Conservation (phyloP, 2,113 vertebrate species). For the Platysteira castanea region DNA sequence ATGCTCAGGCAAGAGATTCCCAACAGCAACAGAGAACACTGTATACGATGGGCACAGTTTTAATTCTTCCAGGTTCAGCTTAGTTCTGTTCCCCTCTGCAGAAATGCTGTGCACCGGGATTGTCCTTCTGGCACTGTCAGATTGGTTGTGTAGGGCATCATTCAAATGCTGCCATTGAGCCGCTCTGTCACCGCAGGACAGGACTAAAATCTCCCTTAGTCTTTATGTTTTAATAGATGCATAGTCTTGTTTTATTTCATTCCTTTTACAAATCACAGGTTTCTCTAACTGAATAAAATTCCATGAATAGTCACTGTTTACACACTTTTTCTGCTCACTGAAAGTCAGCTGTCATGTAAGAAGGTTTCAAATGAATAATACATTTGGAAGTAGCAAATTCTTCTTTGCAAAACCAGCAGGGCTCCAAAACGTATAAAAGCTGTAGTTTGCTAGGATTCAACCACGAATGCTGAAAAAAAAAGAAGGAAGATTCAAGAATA, state of each 20-base stretch:
- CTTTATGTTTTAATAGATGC: background rate
- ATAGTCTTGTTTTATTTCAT: background rate
- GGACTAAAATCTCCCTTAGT: background rate
- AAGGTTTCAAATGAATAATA: background rate
- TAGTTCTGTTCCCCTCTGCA: background rate
- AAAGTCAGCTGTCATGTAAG: background rate
- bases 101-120: background rate
- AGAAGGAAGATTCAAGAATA: background rate
- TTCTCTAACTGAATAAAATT: background rate
- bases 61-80: background rate
- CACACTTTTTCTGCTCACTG: background rate
- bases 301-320: background rate
- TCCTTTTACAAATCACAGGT: background rate
- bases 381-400: background rate
- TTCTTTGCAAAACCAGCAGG: background rate
- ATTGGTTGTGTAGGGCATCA: accelerated
- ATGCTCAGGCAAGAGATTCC: background rate
- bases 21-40: background rate
- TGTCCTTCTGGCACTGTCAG: background rate
- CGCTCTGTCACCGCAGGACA: background rate
- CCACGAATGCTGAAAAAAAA: background rate
- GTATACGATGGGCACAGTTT: background rate
- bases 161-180: background rate
- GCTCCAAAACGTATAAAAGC: background rate
- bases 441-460: background rate